Base-by-base conservation (phyloP, 1,140 invertebrate genomes). In the Macrosteles quadrilineatus region DNA sequence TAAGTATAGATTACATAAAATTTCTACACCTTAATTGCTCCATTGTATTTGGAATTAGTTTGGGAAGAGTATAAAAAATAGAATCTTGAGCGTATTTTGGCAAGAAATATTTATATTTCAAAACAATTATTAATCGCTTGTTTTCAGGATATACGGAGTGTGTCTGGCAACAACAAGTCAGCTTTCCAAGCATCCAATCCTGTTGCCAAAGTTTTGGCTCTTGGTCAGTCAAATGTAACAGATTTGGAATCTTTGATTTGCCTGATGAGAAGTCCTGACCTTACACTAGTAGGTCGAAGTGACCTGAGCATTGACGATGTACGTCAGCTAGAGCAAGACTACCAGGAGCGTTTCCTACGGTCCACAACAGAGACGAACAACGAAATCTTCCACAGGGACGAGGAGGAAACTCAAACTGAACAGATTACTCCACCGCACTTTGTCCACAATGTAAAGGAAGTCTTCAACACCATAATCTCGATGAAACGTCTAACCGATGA, bases 191-290 rank as follows among this genome's bases (percentile, higher is more conserved):
- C 11, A 71, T 29, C 55, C 32, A 64, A 32, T 75, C 77, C n/a
- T 70, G 77, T 30, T 29, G 71, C 19, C 40, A 87, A 77, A 32
- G 72, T 79, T 55, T 80, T 78, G 29, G 78, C 78, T 64, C 63
- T 85, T 53, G 85, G 88, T 74, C 84, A 87, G 19, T 70, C 40
- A 17, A 84, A 83, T 45, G 84, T 87, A 2, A 73, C 75, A 6
- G 82, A 87, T 75, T 53, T 87, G 3, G 73, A 79, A 17, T 78
- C 80, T 2, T 82, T 89, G 76, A 81, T 84, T 23, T 78, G 79
- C 25, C 74, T 89, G 17, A 88, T 88, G 87, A 78, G 87, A 75
- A 85, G 83, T 71, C 87, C 81, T 23, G 85, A 87, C 73, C 84
- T 87, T 75, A 84, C 82, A 3, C 87, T 89, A 71, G 86, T 87